Conservation (phyloP, 2,797 vertebrate genomes). For the Leptatherina wallacei region DNA sequence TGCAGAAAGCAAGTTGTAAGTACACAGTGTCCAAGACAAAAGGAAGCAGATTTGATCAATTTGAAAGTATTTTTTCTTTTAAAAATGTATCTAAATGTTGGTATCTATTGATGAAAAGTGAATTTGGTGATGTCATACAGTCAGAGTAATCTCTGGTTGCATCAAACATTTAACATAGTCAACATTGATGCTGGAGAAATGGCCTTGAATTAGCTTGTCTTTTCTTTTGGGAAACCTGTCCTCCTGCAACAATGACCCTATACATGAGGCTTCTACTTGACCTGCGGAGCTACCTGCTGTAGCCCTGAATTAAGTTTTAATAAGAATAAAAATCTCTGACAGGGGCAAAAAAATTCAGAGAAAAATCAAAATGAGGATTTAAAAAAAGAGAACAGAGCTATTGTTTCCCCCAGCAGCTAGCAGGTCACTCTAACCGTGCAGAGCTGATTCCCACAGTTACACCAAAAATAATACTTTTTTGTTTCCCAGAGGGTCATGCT, state of each 20-base stretch:
- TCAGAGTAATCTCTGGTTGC: too few relatives aligned
- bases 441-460: not conserved
- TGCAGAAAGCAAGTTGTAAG: too few relatives aligned
- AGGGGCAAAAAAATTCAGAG: not conserved
- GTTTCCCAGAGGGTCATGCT: slow-evolving; percentile 5
- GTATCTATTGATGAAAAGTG: too few relatives aligned
- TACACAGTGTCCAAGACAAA: too few relatives aligned
- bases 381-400: not conserved
- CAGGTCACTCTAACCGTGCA: not conserved
- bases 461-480: not conserved
- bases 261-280: not conserved
- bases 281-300: not conserved
- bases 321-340: not conserved
- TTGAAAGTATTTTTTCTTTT: too few relatives aligned
- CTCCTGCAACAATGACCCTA: not conserved
- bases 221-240: not conserved
- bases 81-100: too few relatives aligned
- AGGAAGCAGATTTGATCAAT: too few relatives aligned
- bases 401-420: not conserved
- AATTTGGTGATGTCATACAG: too few relatives aligned
- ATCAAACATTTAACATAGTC: too few relatives aligned
- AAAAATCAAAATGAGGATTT: not conserved
- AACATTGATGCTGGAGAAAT: too few relatives aligned
- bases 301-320: not conserved
- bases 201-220: too few relatives aligned